Conservation (phyloP, 2,888 invertebrate species). For the Drosophila heteroneura region DNA sequence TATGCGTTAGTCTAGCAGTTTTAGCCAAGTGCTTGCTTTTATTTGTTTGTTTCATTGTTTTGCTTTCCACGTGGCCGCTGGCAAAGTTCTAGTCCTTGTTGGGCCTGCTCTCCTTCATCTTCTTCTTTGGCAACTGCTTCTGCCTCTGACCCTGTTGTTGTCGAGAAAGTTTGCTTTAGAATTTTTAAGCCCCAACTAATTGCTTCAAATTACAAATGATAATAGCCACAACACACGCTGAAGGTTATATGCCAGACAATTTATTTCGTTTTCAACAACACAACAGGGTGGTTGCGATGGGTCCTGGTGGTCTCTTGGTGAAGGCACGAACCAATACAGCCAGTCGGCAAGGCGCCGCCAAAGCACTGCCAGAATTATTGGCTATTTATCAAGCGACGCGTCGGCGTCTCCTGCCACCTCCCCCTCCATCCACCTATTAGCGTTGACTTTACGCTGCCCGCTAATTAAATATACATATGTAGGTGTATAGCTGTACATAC, state of each 20-base stretch:
- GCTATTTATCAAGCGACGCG: constrained; percentile 78
- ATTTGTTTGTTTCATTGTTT: constrained; percentile 38
- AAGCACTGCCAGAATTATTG: constrained; percentile 77
- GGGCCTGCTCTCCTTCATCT: constrained; percentile 24
- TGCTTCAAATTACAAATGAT: constrained; percentile 82
- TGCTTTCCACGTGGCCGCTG: constrained; percentile 64
- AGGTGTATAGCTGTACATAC: constrained; percentile 46
- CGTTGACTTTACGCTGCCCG: constrained; percentile 61
- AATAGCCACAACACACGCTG: constrained; percentile 82
- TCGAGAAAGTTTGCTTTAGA: constrained; percentile 79
- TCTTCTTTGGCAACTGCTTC: constrained; percentile 10
- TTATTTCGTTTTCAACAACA: constrained; percentile 73
- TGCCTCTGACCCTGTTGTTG: constrained; percentile 45
- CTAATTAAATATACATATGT: constrained; percentile 76
- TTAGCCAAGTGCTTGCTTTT: neutral
- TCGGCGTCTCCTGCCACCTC: constrained; percentile 45
- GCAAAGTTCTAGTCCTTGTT: constrained; percentile 48
- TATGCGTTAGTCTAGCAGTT: constrained; percentile 21
- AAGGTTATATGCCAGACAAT: constrained; percentile 74
- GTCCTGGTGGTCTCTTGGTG: constrained; percentile 1
- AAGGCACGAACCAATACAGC: constrained; percentile 4
- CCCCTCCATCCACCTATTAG: neutral
- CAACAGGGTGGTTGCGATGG: constrained; percentile 4
- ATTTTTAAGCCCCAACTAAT: constrained; percentile 81
- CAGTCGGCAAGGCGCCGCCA: constrained; percentile 55